Percentiles rank a stretch among this genome's conserved stretches.
Evolutionary conservation across 2,113 vertebrate genomes (phyloP).

Genomic region (Tragelaphus buxtoni): DNA sequence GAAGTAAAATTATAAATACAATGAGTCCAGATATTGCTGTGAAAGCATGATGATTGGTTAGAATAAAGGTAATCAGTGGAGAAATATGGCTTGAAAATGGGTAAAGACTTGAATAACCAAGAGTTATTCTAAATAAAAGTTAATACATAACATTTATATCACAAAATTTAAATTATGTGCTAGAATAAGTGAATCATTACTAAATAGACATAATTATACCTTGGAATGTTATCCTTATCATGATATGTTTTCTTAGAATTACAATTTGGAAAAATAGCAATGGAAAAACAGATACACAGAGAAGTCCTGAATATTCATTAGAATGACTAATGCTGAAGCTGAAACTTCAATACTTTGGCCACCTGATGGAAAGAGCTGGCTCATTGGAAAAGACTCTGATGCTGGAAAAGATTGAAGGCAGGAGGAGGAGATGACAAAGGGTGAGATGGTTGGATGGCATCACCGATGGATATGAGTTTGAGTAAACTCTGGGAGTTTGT

Average conservation of each 20-base stretch:
- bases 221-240: not conserved
- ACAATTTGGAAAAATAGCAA: not conserved
- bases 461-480: not conserved
- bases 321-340: not conserved
- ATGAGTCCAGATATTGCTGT: not conserved
- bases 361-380: not conserved
- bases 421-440: not conserved
- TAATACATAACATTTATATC: not conserved
- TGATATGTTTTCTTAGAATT: not conserved
- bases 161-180: not conserved
- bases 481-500: not conserved
- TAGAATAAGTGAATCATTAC: not conserved
- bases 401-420: not conserved
- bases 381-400: not conserved
- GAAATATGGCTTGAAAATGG: not conserved
- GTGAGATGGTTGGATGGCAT: not conserved
- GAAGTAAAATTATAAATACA: not conserved
- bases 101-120: not conserved
- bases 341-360: not conserved
- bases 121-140: not conserved
- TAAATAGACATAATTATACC: not conserved
- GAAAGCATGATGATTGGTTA: not conserved
- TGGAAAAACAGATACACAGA: not conserved
- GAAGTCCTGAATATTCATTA: not conserved
- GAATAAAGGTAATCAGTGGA: not conserved